phyloP scores from a whole-genome alignment of 2,113 vertebrate genomes.

The Pseudopodoces humilis region DNA sequence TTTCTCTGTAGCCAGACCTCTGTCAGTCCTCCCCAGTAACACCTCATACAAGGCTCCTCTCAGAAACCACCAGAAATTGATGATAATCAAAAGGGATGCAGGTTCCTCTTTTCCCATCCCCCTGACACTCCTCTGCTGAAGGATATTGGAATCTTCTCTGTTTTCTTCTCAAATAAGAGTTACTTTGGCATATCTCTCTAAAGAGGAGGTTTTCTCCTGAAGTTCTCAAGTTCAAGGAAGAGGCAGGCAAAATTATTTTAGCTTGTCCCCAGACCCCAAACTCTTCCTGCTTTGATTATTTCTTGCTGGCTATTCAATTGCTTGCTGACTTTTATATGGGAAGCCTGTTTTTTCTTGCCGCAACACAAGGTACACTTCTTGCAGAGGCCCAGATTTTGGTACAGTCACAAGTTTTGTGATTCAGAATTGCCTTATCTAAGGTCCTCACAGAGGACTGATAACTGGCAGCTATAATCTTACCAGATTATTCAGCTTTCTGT shows the following conservation, averaged over 20 bases:
- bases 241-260: background rate
- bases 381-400: background rate
- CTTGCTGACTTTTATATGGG: background rate
- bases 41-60: background rate
- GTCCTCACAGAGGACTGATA: background rate
- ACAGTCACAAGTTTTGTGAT: background rate
- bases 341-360: background rate
- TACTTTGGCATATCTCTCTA: background rate
- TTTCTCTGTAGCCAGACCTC: background rate
- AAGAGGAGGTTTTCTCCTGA: background rate
- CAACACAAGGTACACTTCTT: background rate
- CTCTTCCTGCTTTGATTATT: background rate
- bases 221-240: background rate
- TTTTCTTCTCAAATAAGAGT: background rate
- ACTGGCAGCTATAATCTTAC: background rate
- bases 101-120: background rate
- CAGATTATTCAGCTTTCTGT: background rate
- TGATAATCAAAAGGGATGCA: accelerated
- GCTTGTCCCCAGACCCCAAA: background rate
- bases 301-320: background rate
- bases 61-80: background rate
- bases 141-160: background rate
- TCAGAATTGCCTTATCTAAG: background rate
- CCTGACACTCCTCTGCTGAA: background rate
- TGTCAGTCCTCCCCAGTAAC: background rate